phyloP scores from a whole-genome alignment of 1,140 invertebrate genomes.

The Diabrotica virgifera region DNA sequence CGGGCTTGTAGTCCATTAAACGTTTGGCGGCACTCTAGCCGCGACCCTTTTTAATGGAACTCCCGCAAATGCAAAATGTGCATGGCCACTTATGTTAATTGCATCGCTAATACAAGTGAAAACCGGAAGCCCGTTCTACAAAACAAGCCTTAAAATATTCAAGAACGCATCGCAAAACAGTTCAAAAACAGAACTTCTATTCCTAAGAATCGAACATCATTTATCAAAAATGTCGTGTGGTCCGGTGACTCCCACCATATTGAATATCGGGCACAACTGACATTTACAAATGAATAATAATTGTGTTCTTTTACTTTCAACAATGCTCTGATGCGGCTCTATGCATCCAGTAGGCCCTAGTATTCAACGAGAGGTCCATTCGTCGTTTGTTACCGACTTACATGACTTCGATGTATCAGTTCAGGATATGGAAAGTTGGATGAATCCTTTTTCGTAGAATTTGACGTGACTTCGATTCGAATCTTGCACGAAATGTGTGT shows the following conservation, averaged over 20 bases:
- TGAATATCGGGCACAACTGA: conserved; percentile 44
- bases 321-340: conserved; percentile 33
- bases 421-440: background rate
- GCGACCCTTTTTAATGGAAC: too few relatives aligned
- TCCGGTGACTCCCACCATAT: conserved; percentile 44
- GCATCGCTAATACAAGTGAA: background rate
- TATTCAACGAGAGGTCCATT: conserved; percentile 19
- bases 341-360: conserved; percentile 21
- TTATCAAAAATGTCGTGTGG: conserved; percentile 45
- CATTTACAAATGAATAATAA: conserved; percentile 48
- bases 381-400: conserved; percentile 17
- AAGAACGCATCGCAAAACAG: conserved; percentile 27
- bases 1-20: too few relatives aligned
- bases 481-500: too few relatives aligned
- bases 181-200: conserved; percentile 36
- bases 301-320: conserved; percentile 46
- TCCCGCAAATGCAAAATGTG: background rate
- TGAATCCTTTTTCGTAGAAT: background rate
- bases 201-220: conserved; percentile 44
- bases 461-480: too few relatives aligned
- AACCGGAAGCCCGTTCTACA: background rate
- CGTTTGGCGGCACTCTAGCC: too few relatives aligned
- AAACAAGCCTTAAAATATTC: conserved; percentile 24
- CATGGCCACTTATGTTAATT: background rate
- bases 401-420: background rate